Conservation (phyloP, 2,113 vertebrate species). For the Herpetotheres cachinnans region DNA sequence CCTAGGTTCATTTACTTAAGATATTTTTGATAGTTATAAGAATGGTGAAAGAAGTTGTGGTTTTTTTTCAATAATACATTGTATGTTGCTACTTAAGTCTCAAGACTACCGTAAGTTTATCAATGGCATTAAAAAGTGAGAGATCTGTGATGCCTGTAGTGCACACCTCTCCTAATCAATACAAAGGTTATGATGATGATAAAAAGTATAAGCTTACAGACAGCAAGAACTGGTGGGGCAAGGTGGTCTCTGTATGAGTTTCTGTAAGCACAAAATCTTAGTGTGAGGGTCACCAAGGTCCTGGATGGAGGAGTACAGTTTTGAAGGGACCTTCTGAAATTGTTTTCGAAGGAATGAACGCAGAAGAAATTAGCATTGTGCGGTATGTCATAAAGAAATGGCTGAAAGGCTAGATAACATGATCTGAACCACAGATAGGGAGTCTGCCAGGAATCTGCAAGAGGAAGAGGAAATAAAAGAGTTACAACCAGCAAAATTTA, state of each 20-base stretch:
- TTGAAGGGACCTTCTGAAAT: background rate
- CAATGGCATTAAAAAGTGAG: background rate
- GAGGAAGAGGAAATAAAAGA: background rate
- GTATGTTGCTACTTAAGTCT: background rate
- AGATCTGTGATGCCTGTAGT: background rate
- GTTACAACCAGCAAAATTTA: background rate
- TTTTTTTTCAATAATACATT: background rate
- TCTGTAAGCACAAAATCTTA: background rate
- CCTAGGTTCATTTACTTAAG: background rate
- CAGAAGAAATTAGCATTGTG: background rate
- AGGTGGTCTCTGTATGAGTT: background rate
- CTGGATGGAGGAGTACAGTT: background rate
- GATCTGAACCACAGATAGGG: background rate
- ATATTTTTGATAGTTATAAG: background rate
- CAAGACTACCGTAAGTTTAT: background rate
- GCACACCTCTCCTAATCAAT: background rate
- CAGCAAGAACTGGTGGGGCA: background rate
- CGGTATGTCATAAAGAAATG: background rate
- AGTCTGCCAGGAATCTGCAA: background rate
- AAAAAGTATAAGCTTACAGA: background rate
- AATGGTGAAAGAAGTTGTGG: background rate
- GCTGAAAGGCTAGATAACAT: background rate
- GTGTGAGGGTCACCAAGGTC: background rate
- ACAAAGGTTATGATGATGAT: background rate
- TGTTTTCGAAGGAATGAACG: background rate